Percentiles rank a stretch among this genome's conserved stretches.
Conservation (phyloP, 2,113 vertebrate species). For the Pteropus alecto region DNA sequence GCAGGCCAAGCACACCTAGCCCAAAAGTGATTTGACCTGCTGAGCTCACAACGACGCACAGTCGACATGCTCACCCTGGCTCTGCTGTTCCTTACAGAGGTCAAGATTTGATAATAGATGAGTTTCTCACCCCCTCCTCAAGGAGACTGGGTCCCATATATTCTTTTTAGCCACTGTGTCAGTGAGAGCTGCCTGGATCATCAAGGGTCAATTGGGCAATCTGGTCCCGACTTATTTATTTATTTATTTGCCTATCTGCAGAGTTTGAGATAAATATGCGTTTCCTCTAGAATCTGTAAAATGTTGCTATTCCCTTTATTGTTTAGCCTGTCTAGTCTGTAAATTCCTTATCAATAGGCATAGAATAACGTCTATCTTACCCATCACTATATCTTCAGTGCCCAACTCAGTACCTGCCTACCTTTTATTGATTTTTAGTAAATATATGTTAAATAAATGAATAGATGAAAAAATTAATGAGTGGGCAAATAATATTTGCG, state of each 20-base stretch:
- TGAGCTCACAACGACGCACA: background rate
- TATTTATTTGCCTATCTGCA: background rate
- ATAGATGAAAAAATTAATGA: background rate
- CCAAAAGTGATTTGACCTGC: background rate
- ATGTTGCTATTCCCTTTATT: background rate
- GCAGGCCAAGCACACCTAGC: background rate
- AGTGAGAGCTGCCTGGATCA: background rate
- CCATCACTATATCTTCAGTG: background rate
- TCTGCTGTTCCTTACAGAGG: background rate
- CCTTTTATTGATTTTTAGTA: background rate
- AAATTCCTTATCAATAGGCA: background rate
- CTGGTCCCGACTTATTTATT: background rate
- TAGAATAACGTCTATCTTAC: background rate
- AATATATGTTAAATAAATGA: background rate
- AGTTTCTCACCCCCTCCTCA: background rate
- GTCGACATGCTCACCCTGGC: background rate
- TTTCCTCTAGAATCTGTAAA: background rate
- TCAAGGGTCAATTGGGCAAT: background rate
- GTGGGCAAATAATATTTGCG: background rate
- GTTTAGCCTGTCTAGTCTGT: background rate
- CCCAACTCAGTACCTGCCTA: background rate
- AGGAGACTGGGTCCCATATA: background rate
- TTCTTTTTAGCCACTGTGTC: background rate
- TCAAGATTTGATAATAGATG: background rate
- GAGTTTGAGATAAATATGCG: background rate